These are phyloP conservation scores for Procambarus clarkii DNA, from an alignment of 1,140 invertebrate species.

Conservation along the genomic window DNA sequence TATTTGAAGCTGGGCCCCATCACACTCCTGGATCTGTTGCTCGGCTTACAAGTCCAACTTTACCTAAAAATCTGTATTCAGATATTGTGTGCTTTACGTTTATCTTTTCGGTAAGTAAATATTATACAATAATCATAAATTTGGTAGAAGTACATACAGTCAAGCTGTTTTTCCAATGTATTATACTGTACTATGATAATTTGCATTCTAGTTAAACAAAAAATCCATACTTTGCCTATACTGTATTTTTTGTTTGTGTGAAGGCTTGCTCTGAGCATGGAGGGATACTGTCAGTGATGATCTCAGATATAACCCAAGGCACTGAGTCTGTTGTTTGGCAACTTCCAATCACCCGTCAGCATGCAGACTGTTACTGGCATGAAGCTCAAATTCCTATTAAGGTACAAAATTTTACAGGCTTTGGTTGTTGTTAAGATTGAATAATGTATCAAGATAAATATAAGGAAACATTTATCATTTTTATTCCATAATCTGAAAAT, in stretches of 20 bases:
- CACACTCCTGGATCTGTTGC: constrained; percentile 8
- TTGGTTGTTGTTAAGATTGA: too few species aligned
- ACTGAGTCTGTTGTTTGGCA: constrained; percentile 23
- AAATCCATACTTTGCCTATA: too few species aligned
- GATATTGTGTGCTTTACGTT: constrained; percentile 23
- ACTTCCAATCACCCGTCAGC: constrained; percentile 29
- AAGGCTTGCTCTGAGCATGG: constrained; percentile 47
- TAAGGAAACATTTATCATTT: too few species aligned
- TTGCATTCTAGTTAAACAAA: too few species aligned
- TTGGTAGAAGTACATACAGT: too few species aligned
- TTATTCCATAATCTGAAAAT: too few species aligned
- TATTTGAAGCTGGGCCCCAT: constrained; percentile 49
- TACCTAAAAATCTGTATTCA: not conserved
- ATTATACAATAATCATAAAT: not conserved
- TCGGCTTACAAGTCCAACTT: constrained; percentile 27
- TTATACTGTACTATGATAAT: too few species aligned
- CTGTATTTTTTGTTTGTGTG: not conserved
- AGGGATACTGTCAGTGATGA: constrained; percentile 48
- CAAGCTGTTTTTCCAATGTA: too few species aligned
- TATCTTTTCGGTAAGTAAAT: constrained; percentile 33
- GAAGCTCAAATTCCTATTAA: constrained; percentile 6
- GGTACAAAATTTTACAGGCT: not conserved
- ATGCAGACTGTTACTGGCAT: constrained; percentile 30
- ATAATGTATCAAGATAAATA: too few species aligned
- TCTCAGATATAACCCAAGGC: not conserved